Evolutionary conservation across 2,797 vertebrate species (phyloP), one percentile per base, ranked within the genome.

Genomic region (Tapirus indicus): DNA sequence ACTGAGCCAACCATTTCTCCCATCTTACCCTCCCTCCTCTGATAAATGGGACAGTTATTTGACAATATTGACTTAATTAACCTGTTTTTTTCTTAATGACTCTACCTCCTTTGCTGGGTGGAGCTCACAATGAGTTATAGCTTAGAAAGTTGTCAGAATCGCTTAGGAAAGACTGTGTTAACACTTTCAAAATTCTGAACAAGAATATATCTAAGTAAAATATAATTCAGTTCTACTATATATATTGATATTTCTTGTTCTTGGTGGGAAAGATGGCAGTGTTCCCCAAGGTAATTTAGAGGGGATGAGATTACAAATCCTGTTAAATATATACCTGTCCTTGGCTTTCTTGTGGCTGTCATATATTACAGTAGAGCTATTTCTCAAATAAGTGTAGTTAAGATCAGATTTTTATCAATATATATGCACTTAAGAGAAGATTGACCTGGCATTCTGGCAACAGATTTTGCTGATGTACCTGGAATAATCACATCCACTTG

Each of bases 191-290:
- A 96, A 74, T 69, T 64, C 16, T 62, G 21, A 82, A 77, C 52
- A 83, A 90, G 84, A 96, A 41, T 87, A 38, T 94, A 91, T 84
- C 38, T 97, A 97, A 97, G 79, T 97, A 95, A 96, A 96, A 82
- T 60, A 93, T 95, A 44, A 96, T 60, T 85, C 54, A 74, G 5
- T 84, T 92, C 38, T 44, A 32, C 23, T 94, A 47, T 64, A 41
- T 23, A 80, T 97, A 93, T 66, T 97, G 72, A 74, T 93, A 86
- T 94, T 96, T 92, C 89, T 96, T 94, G 62, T 95, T 95, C 94
- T 97, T 66, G 71, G 38, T 86, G 54, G 66, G 56, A 91, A 96
- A 92, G 93, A 94, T 49, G 68, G n/a, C 69, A 66, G 0, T 85
- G 83, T 71, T 93, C 32, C 72, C 35, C 69, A 88, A 89, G 93